phyloP scores from a whole-genome alignment of 2,888 invertebrate genomes.

The Exephanes ischioxanthus region DNA sequence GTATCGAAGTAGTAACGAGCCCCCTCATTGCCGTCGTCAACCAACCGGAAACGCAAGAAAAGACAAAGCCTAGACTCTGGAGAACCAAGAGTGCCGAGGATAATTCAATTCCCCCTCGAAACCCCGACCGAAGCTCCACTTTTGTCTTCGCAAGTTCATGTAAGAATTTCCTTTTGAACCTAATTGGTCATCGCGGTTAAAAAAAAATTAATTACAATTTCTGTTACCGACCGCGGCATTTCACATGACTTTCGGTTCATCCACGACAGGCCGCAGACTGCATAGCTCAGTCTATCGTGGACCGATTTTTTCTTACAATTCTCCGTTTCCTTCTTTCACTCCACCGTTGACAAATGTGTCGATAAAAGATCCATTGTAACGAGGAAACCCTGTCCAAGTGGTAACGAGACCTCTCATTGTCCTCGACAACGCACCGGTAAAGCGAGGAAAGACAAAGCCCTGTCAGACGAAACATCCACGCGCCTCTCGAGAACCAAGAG shows the following conservation, averaged over 20 bases:
- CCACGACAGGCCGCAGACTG: too few species aligned
- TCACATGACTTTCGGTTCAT: too few species aligned
- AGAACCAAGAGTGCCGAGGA: neutral
- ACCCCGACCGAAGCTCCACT: neutral
- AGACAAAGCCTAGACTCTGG: neutral
- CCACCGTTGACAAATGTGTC: conserved; percentile 39
- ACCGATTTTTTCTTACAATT: neutral
- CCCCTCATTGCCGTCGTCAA: neutral
- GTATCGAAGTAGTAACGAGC: neutral
- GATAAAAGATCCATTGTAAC: conserved; percentile 16
- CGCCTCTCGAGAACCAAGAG: neutral
- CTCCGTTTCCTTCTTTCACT: neutral
- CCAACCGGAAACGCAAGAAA: neutral
- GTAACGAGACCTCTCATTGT: neutral
- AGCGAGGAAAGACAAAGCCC: neutral
- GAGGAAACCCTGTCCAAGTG: neutral
- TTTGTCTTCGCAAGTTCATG: neutral
- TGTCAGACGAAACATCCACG: neutral
- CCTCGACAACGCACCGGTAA: neutral
- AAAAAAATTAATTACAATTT: too few species aligned
- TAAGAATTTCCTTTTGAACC: too few species aligned
- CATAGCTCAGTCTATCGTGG: too few species aligned
- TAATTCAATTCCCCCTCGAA: conserved; percentile 47
- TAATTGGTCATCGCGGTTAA: too few species aligned
- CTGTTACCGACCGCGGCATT: too few species aligned